These are phyloP conservation scores for Ostrea edulis DNA, from an alignment of 1,140 invertebrate genomes.

Conservation along the genomic window DNA sequence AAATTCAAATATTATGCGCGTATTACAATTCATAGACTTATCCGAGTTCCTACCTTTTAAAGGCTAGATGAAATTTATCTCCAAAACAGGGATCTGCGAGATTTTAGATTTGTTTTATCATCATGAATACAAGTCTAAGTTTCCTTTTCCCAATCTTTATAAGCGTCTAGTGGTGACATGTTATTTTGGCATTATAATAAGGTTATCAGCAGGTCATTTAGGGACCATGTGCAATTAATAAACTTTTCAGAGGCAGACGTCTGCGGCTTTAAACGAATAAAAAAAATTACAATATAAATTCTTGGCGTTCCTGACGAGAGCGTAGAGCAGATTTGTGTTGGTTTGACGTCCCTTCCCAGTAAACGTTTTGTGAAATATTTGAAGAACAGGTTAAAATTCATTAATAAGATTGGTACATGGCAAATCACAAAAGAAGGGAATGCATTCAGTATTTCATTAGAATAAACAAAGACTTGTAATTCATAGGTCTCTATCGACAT, in stretches of 20 bases:
- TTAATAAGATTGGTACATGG: too few species aligned
- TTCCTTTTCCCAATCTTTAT: neutral
- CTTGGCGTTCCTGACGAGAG: neutral
- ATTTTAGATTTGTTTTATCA: neutral
- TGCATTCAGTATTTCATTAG: too few species aligned
- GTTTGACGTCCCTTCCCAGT: neutral
- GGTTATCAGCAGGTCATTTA: constrained; percentile 14
- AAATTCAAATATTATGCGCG: neutral
- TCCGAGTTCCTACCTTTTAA: neutral
- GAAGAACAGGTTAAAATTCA: too few species aligned
- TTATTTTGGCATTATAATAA: neutral
- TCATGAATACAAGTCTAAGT: neutral
- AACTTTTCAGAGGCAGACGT: neutral
- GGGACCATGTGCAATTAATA: constrained; percentile 31
- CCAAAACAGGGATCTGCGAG: neutral
- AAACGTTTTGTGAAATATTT: neutral
- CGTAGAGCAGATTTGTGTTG: neutral
- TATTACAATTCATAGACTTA: neutral
- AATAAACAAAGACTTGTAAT: too few species aligned
- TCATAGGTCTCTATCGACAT: too few species aligned
- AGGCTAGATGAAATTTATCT: neutral
- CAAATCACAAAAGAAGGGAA: too few species aligned
- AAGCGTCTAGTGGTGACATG: neutral
- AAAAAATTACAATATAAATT: neutral
- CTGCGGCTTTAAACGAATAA: neutral